A percentile compares a stretch with the other conserved stretches of the same genome.
Conservation (phyloP, 2,113 vertebrate species). For the Elaphurus davidianus region DNA sequence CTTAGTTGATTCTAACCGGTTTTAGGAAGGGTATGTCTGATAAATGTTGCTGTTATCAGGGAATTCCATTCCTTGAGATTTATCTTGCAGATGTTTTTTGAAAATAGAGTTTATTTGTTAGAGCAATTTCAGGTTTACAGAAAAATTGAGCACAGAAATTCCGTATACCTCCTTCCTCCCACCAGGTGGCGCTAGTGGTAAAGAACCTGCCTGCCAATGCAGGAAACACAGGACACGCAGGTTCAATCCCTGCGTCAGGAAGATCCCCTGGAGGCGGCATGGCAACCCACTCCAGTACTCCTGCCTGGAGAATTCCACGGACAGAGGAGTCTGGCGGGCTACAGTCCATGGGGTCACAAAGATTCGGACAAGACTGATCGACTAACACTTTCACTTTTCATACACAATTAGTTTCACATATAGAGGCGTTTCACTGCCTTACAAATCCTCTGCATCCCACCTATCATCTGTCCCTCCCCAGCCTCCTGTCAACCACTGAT, state of each 20-base stretch:
- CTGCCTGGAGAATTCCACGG: background rate
- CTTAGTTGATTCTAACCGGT: background rate
- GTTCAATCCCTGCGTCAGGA: background rate
- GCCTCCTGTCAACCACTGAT: background rate
- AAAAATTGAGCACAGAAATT: background rate
- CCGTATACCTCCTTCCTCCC: background rate
- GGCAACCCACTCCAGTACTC: background rate
- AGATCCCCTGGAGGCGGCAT: background rate
- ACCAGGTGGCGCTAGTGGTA: background rate
- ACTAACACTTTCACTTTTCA: background rate
- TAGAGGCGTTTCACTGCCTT: background rate
- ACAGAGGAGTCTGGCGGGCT: background rate
- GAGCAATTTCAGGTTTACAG: background rate
- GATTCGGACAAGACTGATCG: background rate
- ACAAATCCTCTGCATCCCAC: background rate
- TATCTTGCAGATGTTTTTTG: background rate
- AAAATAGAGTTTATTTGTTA: background rate
- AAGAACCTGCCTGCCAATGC: background rate
- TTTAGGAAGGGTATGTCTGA: background rate
- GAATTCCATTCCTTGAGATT: background rate
- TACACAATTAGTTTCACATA: background rate
- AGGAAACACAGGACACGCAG: background rate
- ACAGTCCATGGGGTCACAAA: background rate
- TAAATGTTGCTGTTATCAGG: background rate
- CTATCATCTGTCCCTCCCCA: background rate